phyloP scores from a whole-genome alignment of 2,113 vertebrate species.

The Phycodurus eques region DNA sequence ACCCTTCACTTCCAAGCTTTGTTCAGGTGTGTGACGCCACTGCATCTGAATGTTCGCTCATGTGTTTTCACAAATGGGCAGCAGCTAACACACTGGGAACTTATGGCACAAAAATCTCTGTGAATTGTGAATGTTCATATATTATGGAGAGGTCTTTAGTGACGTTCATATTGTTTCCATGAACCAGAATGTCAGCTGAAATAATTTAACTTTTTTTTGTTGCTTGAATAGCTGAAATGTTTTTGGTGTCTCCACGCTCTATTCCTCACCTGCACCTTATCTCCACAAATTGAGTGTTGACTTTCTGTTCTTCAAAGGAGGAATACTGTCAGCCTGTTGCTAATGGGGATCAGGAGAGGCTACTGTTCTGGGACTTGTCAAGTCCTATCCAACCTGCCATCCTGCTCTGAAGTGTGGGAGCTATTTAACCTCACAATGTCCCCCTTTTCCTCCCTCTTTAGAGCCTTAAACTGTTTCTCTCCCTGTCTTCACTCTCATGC shows the following conservation, averaged over 20 bases:
- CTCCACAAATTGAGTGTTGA: conserved; percentile 74
- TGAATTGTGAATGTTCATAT: conserved; percentile 13
- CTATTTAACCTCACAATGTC: conserved; percentile 65
- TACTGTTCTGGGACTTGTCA: conserved; percentile 73
- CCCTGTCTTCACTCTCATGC: conserved; percentile 28
- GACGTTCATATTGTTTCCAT: conserved; percentile 37
- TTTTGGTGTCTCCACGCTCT: conserved; percentile 41
- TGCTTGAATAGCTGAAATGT: conserved; percentile 5
- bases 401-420: conserved; percentile 65
- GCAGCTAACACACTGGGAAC: neutral
- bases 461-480: conserved; percentile 38
- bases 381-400: conserved; percentile 65
- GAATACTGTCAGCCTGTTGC: conserved; percentile 66
- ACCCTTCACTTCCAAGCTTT: conserved; percentile 35
- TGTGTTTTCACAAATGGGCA: conserved; percentile 16
- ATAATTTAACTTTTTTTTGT: conserved; percentile 47
- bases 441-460: conserved; percentile 19
- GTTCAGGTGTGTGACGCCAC: conserved; percentile 19
- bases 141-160: conserved; percentile 5
- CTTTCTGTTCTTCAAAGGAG: conserved; percentile 73
- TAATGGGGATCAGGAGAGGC: conserved; percentile 72
- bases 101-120: conserved; percentile 9
- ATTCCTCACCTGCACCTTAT: conserved; percentile 70
- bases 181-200: conserved; percentile 39
- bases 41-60: conserved; percentile 7